Evolutionary conservation across 2,888 invertebrate genomes (phyloP).

Genomic region (Neoaliturus tenellus): DNA sequence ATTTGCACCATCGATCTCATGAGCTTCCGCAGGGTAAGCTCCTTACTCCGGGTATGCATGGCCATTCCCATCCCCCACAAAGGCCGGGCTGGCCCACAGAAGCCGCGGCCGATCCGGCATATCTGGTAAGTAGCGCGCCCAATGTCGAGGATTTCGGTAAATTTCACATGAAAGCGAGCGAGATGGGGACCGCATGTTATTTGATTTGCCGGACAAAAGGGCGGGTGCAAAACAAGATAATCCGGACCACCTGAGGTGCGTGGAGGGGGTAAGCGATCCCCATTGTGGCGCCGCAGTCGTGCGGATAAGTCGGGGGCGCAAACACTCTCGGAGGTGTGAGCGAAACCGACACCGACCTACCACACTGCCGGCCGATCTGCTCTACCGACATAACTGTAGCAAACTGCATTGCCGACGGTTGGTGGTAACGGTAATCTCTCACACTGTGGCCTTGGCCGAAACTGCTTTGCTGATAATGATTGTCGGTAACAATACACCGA

Average conservation of each 20-base stretch:
- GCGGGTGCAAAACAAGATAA: slow-evolving; percentile 59
- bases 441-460: too few species aligned
- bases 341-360: neutral
- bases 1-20: neutral
- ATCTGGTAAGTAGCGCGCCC: slow-evolving; percentile 30
- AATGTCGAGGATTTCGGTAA: slow-evolving; percentile 38
- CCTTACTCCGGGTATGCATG: neutral
- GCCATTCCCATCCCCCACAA: neutral
- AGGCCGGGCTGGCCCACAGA: neutral
- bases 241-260: slow-evolving; percentile 55
- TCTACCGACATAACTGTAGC: too few species aligned
- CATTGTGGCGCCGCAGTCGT: slow-evolving; percentile 37
- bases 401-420: neutral
- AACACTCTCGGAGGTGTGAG: neutral
- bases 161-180: slow-evolving; percentile 47
- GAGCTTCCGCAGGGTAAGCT: neutral
- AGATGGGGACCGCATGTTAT: slow-evolving; percentile 57
- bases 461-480: too few species aligned
- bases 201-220: slow-evolving; percentile 45
- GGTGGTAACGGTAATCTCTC: too few species aligned
- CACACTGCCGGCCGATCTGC: neutral
- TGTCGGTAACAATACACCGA: too few species aligned
- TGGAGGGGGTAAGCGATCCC: slow-evolving; percentile 50
- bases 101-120: neutral
- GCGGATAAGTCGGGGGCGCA: slow-evolving; percentile 14